A percentile compares a stretch with the other conserved stretches of the same genome.
Evolutionary conservation across 2,888 invertebrate species (phyloP).

Genomic region (Caenorhabditis afra): DNA sequence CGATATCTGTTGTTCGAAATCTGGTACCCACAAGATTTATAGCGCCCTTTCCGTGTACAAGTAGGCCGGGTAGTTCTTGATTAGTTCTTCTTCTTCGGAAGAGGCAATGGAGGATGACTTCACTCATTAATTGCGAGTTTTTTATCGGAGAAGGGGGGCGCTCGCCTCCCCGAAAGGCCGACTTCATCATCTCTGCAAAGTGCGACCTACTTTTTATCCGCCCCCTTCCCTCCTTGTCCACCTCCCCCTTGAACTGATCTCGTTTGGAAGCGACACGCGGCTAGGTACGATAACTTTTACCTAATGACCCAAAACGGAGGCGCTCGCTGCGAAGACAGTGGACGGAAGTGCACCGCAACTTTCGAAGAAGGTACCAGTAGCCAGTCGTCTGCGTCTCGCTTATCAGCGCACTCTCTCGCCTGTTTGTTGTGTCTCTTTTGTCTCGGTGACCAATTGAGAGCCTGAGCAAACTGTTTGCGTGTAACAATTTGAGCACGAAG

Average conservation of each 20-base stretch:
- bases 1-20: slow-evolving; percentile 30
- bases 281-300: slow-evolving; percentile 59
- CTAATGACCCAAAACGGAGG: slow-evolving; percentile 56
- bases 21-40: slow-evolving; percentile 45
- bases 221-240: slow-evolving; percentile 42
- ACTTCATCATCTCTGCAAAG: slow-evolving; percentile 54
- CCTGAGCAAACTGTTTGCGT: slow-evolving; percentile 45
- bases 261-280: slow-evolving; percentile 47
- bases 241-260: slow-evolving; percentile 51
- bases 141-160: slow-evolving; percentile 22
- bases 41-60: slow-evolving; percentile 41
- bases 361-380: slow-evolving; percentile 50
- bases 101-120: slow-evolving; percentile 21
- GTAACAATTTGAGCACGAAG: slow-evolving; percentile 43
- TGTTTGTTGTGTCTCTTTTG: slow-evolving; percentile 2
- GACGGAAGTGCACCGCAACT: slow-evolving; percentile 52
- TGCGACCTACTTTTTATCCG: slow-evolving; percentile 58
- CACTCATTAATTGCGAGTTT: slow-evolving; percentile 54
- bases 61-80: slow-evolving; percentile 46
- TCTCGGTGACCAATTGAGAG: slow-evolving; percentile 27
- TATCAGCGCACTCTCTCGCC: slow-evolving; percentile 13
- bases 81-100: slow-evolving; percentile 40
- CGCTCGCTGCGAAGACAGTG: not conserved
- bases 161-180: slow-evolving; percentile 12
- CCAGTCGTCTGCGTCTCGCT: slow-evolving; percentile 29